Base-by-base conservation (phyloP, 1,140 invertebrate genomes). In the Choristoneura fumiferana region DNA sequence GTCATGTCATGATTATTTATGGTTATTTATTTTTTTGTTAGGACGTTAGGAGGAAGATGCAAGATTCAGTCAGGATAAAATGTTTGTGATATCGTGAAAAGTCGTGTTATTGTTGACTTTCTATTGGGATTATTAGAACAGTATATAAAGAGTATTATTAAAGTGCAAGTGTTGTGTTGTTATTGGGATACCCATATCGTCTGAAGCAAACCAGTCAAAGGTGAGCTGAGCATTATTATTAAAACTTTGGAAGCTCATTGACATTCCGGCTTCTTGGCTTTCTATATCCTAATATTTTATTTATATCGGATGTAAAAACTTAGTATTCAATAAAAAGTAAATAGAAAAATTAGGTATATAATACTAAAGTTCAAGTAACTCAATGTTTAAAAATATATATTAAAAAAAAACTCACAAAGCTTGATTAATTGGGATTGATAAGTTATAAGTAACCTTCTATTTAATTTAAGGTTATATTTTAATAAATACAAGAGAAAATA, bases 1-100 rank as follows among this genome's bases (percentile, higher is more conserved):
- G 22, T 49, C 43, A 49, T 49, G 43, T 49, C 43, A 49, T 49
- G 43, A 49, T 49, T 49, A 49, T 49, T 49, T 49, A 49, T 49
- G 43, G 43, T 49, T 49, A 49, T n/a, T n/a, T n/a, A n/a, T 49
- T 49, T 49, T 49, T 49, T 49, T 49, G 43, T 49, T 49, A 49
- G 43, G 43, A 49, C 22, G 43, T 22, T 22, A 29, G 18, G 18
- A 22, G 4, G 43, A 8, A 29, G 43, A 49, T 18, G 43, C 43
- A 49, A 9, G 12, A 29, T 29, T 15, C 43, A 29, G 43, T 15
- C 43, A 29, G 43, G 6, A 49, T 17, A 49, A 14, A 49, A 13
- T 49, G 18, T 49, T 45, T 49, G 43, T 49, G 43, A 49, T 49
- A 8, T 49, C 29, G 43, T 49, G 22, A 33, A 49, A 49, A 49